Percentiles rank a stretch among this genome's conserved stretches.
Evolutionary conservation across 2,888 invertebrate genomes (phyloP).

Genomic region (Endomychus coccineus): DNA sequence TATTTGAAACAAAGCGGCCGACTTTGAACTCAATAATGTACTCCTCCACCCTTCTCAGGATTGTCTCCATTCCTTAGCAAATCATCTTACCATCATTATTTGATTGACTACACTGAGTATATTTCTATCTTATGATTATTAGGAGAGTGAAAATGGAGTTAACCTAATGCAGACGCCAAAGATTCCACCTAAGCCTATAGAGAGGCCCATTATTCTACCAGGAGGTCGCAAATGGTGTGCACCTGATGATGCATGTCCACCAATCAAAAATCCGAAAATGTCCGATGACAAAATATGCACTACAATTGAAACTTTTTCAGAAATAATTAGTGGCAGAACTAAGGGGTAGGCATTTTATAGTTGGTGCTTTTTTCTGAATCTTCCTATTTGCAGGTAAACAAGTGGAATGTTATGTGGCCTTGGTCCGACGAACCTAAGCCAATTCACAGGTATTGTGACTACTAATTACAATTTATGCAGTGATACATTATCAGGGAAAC

Average conservation of each 20-base stretch:
- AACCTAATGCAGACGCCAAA: too few relatives aligned
- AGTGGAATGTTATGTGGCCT: conserved; percentile 56
- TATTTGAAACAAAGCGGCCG: too few relatives aligned
- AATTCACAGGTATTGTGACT: conserved; percentile 51
- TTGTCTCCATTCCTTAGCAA: too few relatives aligned
- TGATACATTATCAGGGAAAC: too few relatives aligned
- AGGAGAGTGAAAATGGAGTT: conserved; percentile 18
- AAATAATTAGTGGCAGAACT: conserved; percentile 75
- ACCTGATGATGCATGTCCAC: conserved; percentile 63
- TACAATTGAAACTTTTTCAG: conserved; percentile 75
- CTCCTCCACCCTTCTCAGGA: too few relatives aligned
- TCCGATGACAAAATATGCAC: conserved; percentile 84
- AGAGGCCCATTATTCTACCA: conserved; percentile 63
- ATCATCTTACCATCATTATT: too few relatives aligned
- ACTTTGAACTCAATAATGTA: too few relatives aligned
- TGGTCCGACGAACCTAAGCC: conserved; percentile 51
- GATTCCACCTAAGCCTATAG: too few relatives aligned
- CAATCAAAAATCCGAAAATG: conserved; percentile 47
- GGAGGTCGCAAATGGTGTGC: conserved; percentile 73
- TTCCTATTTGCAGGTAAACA: conserved; percentile 53
- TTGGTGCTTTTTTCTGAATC: conserved; percentile 13
- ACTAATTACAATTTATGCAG: background rate
- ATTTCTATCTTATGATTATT: too few relatives aligned
- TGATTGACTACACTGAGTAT: too few relatives aligned
- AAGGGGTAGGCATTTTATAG: conserved; percentile 60